phyloP scores from a whole-genome alignment of 2,888 invertebrate species.

The Empis stercorea region DNA sequence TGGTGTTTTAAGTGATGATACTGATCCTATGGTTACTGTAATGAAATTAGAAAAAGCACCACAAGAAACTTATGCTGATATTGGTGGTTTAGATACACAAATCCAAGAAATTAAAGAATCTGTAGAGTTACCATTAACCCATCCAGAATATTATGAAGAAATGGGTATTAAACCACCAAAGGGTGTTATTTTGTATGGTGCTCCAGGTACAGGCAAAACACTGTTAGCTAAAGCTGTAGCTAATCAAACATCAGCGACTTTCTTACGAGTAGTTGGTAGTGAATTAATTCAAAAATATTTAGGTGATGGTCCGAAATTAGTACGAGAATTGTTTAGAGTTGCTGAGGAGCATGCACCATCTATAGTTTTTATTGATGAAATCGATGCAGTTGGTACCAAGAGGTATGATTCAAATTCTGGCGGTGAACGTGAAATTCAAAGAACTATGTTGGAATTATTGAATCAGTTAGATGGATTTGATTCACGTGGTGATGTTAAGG shows the following conservation, averaged over 20 bases:
- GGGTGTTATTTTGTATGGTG: slow-evolving; percentile 96
- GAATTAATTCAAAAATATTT: slow-evolving; percentile 98
- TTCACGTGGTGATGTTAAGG: slow-evolving; percentile 92
- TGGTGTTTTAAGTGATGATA: slow-evolving; percentile 96
- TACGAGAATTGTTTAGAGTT: slow-evolving; percentile 94
- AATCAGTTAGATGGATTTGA: slow-evolving; percentile 99
- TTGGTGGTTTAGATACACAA: slow-evolving; percentile 93
- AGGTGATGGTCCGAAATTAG: slow-evolving; percentile 98
- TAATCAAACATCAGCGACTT: slow-evolving; percentile 98
- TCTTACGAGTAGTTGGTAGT: slow-evolving; percentile 96
- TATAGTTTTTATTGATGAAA: slow-evolving; percentile 99
- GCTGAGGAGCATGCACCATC: slow-evolving; percentile 99
- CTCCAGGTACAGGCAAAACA: slow-evolving; percentile 97
- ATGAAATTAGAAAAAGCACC: slow-evolving; percentile 99
- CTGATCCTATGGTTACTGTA: slow-evolving; percentile 99
- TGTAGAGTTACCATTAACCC: slow-evolving; percentile 94
- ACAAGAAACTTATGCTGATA: slow-evolving; percentile 98
- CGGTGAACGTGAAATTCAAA: slow-evolving; percentile 97
- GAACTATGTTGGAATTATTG: slow-evolving; percentile 97
- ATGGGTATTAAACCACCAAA: slow-evolving; percentile 99
- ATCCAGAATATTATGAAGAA: slow-evolving; percentile 99
- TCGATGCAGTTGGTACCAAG: slow-evolving; percentile 98
- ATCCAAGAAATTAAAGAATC: slow-evolving; percentile 98
- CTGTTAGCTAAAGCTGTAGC: slow-evolving; percentile 97
- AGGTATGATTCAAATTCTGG: slow-evolving; percentile 99